These are phyloP conservation scores for Mixornis gularis DNA, from an alignment of 2,113 vertebrate species.

Conservation along the genomic window DNA sequence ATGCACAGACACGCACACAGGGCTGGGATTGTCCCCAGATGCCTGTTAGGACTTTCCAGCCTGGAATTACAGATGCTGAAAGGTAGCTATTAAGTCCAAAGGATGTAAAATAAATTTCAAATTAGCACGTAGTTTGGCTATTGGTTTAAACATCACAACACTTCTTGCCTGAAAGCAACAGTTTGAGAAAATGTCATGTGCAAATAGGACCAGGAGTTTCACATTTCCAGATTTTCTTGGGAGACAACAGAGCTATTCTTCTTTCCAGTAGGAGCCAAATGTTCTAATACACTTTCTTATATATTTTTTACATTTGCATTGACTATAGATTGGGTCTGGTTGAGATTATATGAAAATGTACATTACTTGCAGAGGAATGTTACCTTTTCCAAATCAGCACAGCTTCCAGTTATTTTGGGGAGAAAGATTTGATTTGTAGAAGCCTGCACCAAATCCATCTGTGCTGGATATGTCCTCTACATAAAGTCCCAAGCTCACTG, in stretches of 20 bases:
- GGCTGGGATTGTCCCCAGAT: constrained; percentile 35
- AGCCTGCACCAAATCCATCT: neutral
- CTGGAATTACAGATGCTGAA: neutral
- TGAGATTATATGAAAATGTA: neutral
- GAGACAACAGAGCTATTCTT: neutral
- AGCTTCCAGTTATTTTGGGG: neutral
- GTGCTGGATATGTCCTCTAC: neutral
- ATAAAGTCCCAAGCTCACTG: neutral
- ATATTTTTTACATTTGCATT: constrained; percentile 13
- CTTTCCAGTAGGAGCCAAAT: neutral
- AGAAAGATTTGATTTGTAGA: neutral
- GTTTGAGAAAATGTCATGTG: neutral
- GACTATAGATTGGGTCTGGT: neutral
- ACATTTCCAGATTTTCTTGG: neutral
- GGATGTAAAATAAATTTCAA: constrained; percentile 30
- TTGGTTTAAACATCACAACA: neutral
- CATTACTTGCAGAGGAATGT: neutral
- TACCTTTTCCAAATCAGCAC: neutral
- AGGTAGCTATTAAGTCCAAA: constrained; percentile 23
- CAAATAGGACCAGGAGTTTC: neutral
- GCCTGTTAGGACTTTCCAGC: constrained; percentile 21
- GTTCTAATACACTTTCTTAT: neutral
- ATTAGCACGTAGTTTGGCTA: constrained; percentile 11
- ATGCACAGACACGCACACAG: neutral
- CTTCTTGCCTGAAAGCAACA: neutral